Evolutionary conservation across 2,888 invertebrate species (phyloP).

Genomic region (Sesia bembeciformis): DNA sequence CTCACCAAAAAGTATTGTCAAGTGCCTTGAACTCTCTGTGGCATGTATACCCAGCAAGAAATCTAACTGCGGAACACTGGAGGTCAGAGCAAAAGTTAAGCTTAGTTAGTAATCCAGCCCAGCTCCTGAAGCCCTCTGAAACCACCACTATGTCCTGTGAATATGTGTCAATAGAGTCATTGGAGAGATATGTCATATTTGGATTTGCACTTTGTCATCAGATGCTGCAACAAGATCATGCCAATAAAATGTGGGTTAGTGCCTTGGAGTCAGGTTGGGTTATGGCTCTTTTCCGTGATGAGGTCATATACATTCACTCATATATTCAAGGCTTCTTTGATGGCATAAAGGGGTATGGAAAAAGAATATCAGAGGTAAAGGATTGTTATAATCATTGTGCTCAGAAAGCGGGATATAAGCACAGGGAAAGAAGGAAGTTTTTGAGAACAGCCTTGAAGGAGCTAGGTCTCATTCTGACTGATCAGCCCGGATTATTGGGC

Average conservation of each 20-base stretch:
- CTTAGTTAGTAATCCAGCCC: constrained; percentile 94
- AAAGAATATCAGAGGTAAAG: constrained; percentile 95
- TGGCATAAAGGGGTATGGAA: constrained; percentile 93
- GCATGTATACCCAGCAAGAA: constrained; percentile 90
- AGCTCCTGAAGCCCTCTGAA: constrained; percentile 93
- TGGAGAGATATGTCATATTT: constrained; percentile 98
- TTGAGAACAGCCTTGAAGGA: constrained; percentile 96
- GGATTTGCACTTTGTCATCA: constrained; percentile 94
- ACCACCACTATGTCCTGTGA: constrained; percentile 98
- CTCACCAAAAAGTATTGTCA: constrained; percentile 90
- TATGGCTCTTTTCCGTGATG: constrained; percentile 95
- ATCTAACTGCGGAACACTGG: constrained; percentile 95
- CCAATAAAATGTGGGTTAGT: constrained; percentile 91
- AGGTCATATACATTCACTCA: constrained; percentile 95
- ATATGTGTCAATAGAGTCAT: constrained; percentile 93
- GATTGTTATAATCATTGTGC: constrained; percentile 94
- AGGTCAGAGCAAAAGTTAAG: constrained; percentile 93
- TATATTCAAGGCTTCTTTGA: constrained; percentile 96
- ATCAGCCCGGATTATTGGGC: constrained; percentile 97
- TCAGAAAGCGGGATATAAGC: constrained; percentile 92
- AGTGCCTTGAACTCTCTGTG: constrained; percentile 92
- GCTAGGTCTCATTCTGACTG: constrained; percentile 93
- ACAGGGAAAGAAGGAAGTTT: constrained; percentile 96
- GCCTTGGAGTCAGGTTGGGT: constrained; percentile 97
- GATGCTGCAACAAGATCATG: constrained; percentile 87